These are phyloP conservation scores for Chionodraco myersi DNA, from an alignment of 2,113 vertebrate species.

Conservation along the genomic window DNA sequence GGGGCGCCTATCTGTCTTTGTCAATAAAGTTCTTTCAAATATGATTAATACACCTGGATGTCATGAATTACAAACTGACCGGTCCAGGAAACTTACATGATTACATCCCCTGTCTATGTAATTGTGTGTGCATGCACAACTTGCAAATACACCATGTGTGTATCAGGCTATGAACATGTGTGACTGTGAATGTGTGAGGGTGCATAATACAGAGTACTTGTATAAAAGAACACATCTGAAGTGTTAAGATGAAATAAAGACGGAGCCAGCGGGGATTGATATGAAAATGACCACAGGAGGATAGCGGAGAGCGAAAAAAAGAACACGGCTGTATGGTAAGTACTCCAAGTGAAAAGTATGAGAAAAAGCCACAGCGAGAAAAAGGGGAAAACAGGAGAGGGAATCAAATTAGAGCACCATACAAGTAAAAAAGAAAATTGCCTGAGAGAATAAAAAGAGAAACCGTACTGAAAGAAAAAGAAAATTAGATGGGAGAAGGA, in stretches of 20 bases:
- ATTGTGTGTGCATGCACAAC: conserved; percentile 19
- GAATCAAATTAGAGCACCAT: conserved; percentile 19
- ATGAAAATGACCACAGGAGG: conserved; percentile 34
- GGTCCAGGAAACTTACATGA: conserved; percentile 72
- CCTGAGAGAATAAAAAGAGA: conserved; percentile 19
- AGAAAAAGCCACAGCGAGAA: neutral
- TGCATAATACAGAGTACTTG: conserved; percentile 13
- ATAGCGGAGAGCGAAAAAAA: conserved; percentile 19
- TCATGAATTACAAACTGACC: conserved; percentile 70
- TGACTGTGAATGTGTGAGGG: conserved; percentile 19
- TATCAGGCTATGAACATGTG: neutral
- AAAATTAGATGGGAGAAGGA: conserved; percentile 42
- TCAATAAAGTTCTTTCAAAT: conserved; percentile 77
- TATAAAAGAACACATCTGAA: conserved; percentile 12
- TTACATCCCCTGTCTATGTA: conserved; percentile 57
- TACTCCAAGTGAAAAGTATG: conserved; percentile 29
- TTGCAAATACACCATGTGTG: conserved; percentile 21
- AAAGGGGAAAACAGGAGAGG: conserved; percentile 1
- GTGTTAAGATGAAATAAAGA: conserved; percentile 3
- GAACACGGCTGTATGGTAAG: conserved; percentile 6
- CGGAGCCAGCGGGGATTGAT: conserved; percentile 12
- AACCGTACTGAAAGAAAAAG: conserved; percentile 20
- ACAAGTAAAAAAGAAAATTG: conserved; percentile 5
- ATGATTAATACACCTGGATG: conserved; percentile 66
- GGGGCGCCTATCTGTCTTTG: conserved; percentile 72